Conservation (phyloP, 2,888 invertebrate genomes). For the Spisula subtruncata region DNA sequence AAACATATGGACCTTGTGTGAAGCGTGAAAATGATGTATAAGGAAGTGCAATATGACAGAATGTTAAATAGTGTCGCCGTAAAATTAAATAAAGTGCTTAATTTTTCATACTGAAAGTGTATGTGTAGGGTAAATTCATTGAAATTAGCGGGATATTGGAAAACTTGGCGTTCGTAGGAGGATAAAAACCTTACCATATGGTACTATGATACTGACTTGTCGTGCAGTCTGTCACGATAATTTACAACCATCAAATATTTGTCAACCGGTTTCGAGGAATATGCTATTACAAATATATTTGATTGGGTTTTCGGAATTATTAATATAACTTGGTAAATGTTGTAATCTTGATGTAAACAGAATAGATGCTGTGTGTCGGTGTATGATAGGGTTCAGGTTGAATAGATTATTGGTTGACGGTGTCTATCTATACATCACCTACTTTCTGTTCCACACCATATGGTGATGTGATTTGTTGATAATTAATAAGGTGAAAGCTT, state of each 20-base stretch:
- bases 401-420: not conserved
- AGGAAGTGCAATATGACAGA: not conserved
- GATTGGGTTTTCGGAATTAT: not conserved
- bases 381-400: not conserved
- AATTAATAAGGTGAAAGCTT: not conserved
- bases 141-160: slow-evolving; percentile 2
- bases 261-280: not conserved
- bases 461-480: not conserved
- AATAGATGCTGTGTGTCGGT: not conserved
- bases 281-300: not conserved
- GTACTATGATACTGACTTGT: not conserved
- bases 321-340: not conserved
- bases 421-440: not conserved
- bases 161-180: not conserved
- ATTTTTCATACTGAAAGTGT: not conserved
- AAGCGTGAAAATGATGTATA: slow-evolving; percentile 6
- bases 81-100: not conserved
- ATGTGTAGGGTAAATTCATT: not conserved
- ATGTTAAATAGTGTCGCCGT: slow-evolving; percentile 11
- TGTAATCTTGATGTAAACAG: not conserved
- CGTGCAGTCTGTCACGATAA: not conserved
- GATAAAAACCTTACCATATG: slow-evolving; percentile 16
- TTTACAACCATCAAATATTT: not conserved
- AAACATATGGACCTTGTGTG: slow-evolving; percentile 18
- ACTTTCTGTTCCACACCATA: slow-evolving; percentile 11